These are phyloP conservation scores for Pomatostomus ruficeps DNA, from an alignment of 2,113 vertebrate genomes.

Conservation along the genomic window DNA sequence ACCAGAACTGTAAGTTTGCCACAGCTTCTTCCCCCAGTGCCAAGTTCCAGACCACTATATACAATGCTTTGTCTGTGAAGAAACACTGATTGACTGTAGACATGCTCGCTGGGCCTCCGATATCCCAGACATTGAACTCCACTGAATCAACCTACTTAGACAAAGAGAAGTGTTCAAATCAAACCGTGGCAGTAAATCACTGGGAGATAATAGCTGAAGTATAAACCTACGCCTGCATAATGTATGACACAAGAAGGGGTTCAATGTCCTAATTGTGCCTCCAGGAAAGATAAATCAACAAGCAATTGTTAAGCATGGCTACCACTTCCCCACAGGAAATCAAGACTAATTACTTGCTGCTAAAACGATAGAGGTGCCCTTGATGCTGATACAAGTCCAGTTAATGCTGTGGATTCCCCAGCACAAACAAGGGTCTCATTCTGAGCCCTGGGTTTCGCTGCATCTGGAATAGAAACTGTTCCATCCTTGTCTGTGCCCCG, in stretches of 20 bases:
- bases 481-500: background rate
- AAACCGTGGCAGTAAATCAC: background rate
- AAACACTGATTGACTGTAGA: conserved; percentile 98
- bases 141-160: conserved; percentile 85
- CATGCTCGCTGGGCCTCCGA: conserved; percentile 90
- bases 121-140: conserved; percentile 93
- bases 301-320: conserved; percentile 41
- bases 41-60: conserved; percentile 96
- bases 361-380: conserved; percentile 38
- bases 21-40: conserved; percentile 95
- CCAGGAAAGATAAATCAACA: conserved; percentile 56
- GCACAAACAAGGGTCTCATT: conserved; percentile 32
- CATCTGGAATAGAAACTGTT: background rate
- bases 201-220: conserved; percentile 2
- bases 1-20: conserved; percentile 91
- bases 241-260: background rate
- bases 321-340: conserved; percentile 60
- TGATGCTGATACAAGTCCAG: conserved; percentile 34
- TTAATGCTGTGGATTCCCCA: conserved; percentile 13
- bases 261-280: background rate
- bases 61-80: conserved; percentile 96
- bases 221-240: background rate
- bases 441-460: background rate
- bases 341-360: conserved; percentile 18
- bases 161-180: conserved; percentile 62